These are phyloP conservation scores for Lamellibrachia luymesi DNA, from an alignment of 1,140 invertebrate genomes.

Conservation along the genomic window DNA sequence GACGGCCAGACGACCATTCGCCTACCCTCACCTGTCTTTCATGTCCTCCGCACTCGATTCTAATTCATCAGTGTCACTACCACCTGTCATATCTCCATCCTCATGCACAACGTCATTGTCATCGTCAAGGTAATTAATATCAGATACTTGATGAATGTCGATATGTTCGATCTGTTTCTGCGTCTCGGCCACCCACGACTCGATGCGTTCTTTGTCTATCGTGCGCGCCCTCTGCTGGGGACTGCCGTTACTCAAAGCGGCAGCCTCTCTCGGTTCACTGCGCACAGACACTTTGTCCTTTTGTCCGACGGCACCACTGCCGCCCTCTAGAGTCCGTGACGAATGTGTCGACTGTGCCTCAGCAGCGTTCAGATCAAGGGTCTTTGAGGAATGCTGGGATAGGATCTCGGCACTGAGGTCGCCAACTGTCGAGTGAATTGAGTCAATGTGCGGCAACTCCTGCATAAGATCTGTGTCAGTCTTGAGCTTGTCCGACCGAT, in stretches of 20 bases:
- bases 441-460: conserved; percentile 48
- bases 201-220: conserved; percentile 27
- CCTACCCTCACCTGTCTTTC: not conserved
- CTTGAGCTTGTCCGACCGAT: not conserved
- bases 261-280: not conserved
- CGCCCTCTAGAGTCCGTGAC: conserved; percentile 37
- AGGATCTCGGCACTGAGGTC: conserved; percentile 46
- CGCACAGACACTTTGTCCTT: conserved; percentile 21
- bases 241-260: not conserved
- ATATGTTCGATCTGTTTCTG: conserved; percentile 39
- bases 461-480: conserved; percentile 3
- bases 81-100: not conserved
- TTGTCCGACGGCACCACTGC: conserved; percentile 24
- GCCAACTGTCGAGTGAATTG: conserved; percentile 43
- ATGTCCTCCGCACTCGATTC: not conserved
- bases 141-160: not conserved
- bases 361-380: conserved; percentile 37
- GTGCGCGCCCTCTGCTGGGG: not conserved
- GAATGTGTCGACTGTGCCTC: conserved; percentile 46
- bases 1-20: not conserved
- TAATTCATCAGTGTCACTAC: not conserved
- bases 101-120: not conserved
- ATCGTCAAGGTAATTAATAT: not conserved
- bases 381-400: conserved; percentile 48
- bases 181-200: conserved; percentile 31